A percentile compares a stretch with the other conserved stretches of the same genome.
phyloP scores from a whole-genome alignment of 2,113 vertebrate species.

The Pimephales promelas region DNA sequence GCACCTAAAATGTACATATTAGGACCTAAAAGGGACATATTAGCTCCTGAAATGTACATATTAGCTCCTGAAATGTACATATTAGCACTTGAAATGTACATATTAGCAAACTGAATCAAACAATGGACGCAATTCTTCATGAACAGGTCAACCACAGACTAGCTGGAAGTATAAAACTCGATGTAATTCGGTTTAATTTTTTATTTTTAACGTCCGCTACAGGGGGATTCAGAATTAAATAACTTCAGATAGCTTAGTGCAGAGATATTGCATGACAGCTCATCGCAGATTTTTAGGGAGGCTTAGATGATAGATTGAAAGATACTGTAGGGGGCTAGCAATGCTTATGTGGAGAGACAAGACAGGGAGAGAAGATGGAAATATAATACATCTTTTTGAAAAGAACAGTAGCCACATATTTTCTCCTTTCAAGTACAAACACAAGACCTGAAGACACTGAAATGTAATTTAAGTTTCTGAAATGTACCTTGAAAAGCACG shows the following conservation, averaged over 20 bases:
- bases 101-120: too few relatives aligned
- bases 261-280: conserved; percentile 22
- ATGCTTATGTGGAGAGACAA: neutral
- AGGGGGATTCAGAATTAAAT: neutral
- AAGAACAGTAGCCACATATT: neutral
- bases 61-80: too few relatives aligned
- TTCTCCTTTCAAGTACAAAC: conserved; percentile 6
- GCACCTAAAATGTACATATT: too few relatives aligned
- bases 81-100: too few relatives aligned
- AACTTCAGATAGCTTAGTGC: neutral
- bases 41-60: too few relatives aligned
- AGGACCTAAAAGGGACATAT: too few relatives aligned
- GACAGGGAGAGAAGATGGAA: neutral
- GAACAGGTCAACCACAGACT: neutral
- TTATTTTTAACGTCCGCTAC: neutral
- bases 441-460: neutral
- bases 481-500: conserved; percentile 5
- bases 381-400: neutral
- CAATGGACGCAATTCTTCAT: too few relatives aligned
- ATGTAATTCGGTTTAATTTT: neutral
- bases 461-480: conserved; percentile 23
- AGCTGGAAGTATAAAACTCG: neutral
- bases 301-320: neutral
- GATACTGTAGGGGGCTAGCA: neutral
- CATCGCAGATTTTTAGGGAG: conserved; percentile 37